phyloP scores from a whole-genome alignment of 1,140 invertebrate species.

The Neoseiulus cucumeris region DNA sequence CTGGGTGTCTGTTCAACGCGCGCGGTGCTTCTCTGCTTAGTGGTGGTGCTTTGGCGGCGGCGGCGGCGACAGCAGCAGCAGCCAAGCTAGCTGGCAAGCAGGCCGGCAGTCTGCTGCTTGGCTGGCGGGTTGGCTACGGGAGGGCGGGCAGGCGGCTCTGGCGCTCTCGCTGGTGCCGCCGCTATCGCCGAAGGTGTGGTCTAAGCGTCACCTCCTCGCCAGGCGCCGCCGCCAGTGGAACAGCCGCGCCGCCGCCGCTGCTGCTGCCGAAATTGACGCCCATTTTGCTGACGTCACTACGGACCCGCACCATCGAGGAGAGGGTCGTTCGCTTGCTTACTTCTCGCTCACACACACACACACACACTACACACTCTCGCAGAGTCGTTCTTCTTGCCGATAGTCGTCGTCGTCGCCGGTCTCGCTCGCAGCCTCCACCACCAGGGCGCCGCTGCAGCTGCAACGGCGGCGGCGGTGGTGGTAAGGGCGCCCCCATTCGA shows the following conservation, averaged over 20 bases:
- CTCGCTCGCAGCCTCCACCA: no score
- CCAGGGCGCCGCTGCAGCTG: no score
- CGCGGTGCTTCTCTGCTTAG: neutral
- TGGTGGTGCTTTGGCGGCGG: neutral
- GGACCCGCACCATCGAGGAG: no score
- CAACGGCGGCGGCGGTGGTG: no score
- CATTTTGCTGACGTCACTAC: conserved; percentile 6
- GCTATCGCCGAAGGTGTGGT: conserved; percentile 10
- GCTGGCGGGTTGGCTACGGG: neutral
- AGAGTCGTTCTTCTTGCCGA: no score
- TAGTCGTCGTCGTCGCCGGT: no score
- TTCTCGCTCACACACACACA: no score
- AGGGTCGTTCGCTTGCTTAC: no score
- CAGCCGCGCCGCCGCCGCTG: neutral
- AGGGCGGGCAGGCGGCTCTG: neutral
- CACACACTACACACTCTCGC: no score
- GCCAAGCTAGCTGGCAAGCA: neutral
- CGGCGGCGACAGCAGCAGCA: neutral
- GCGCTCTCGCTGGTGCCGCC: neutral
- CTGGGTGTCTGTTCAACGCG: no score
- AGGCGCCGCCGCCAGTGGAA: neutral
- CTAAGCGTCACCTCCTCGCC: conserved; percentile 12
- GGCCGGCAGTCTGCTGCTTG: neutral
- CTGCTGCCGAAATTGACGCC: conserved; percentile 10
- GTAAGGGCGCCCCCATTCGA: no score